phyloP scores from a whole-genome alignment of 2,888 invertebrate genomes.

The Megastigmus dorsalis region DNA sequence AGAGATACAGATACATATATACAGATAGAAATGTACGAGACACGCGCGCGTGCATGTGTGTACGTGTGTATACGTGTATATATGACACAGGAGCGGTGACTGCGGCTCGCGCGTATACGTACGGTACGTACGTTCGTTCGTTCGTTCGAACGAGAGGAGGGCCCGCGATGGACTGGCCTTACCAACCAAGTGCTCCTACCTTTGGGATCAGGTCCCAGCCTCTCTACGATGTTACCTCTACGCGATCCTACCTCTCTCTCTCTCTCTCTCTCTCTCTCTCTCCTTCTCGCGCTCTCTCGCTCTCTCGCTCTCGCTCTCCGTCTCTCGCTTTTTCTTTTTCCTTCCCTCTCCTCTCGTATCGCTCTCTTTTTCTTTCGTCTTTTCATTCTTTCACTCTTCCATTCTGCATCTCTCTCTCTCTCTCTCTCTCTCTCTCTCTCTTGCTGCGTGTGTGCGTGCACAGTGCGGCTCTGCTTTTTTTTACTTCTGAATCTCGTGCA shows the following conservation, averaged over 20 bases:
- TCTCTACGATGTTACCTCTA: constrained; percentile 70
- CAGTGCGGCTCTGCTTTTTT: constrained; percentile 25
- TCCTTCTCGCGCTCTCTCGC: constrained; percentile 12
- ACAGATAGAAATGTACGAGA: too few species aligned
- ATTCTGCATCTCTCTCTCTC: constrained; percentile 45
- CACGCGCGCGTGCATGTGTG: neutral
- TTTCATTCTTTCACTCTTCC: constrained; percentile 57
- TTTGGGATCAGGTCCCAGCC: constrained; percentile 73
- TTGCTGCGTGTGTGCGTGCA: neutral
- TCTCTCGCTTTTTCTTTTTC: constrained; percentile 29
- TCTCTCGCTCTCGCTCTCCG: constrained; percentile 23
- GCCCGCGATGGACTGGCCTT: constrained; percentile 73
- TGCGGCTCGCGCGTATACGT: neutral
- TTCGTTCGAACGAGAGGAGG: constrained; percentile 72
- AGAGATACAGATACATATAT: too few species aligned
- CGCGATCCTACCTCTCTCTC: constrained; percentile 61
- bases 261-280: constrained; percentile 50
- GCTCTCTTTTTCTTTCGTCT: constrained; percentile 58
- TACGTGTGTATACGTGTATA: too few species aligned
- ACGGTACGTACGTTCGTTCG: constrained; percentile 4
- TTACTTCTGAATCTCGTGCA: constrained; percentile 5
- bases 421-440: constrained; percentile 44
- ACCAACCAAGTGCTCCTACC: constrained; percentile 69
- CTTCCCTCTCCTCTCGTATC: constrained; percentile 49
- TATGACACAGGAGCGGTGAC: neutral